Evolutionary conservation across 2,113 vertebrate genomes (phyloP).

Genomic region (Lathamus discolor): DNA sequence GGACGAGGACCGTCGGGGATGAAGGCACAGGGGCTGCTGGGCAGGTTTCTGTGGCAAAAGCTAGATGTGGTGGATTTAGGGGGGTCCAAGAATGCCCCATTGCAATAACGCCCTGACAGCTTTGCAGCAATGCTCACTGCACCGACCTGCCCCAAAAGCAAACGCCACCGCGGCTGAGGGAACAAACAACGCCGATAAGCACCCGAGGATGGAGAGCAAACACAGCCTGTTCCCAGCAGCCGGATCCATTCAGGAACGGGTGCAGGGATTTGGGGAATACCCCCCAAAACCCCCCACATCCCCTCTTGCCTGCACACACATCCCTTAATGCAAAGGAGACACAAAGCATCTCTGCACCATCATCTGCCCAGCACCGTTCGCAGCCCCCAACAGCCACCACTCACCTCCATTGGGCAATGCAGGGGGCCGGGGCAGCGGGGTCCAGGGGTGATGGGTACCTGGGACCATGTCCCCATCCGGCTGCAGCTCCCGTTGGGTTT

Average conservation of each 20-base stretch:
- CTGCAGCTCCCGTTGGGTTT: background rate
- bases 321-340: background rate
- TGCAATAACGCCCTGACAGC: background rate
- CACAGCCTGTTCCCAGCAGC: background rate
- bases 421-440: rapidly evolving
- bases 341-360: background rate
- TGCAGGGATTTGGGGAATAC: background rate
- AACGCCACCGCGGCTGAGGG: rapidly evolving
- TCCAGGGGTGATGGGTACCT: background rate
- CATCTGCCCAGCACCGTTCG: rapidly evolving
- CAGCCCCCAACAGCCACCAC: background rate
- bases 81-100: rapidly evolving
- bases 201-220: rapidly evolving
- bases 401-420: conserved; percentile 54
- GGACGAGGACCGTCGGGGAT: background rate
- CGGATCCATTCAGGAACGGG: background rate
- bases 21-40: conserved; percentile 32
- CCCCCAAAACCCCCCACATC: background rate
- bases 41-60: background rate
- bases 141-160: conserved; percentile 17
- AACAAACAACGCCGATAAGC: background rate
- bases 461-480: rapidly evolving
- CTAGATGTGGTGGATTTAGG: background rate
- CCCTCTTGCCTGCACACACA: rapidly evolving
- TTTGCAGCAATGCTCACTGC: rapidly evolving